A percentile compares a stretch with the other conserved stretches of the same genome.
Evolutionary conservation across 2,888 invertebrate species (phyloP).

Genomic region (Eupithecia exiguata): DNA sequence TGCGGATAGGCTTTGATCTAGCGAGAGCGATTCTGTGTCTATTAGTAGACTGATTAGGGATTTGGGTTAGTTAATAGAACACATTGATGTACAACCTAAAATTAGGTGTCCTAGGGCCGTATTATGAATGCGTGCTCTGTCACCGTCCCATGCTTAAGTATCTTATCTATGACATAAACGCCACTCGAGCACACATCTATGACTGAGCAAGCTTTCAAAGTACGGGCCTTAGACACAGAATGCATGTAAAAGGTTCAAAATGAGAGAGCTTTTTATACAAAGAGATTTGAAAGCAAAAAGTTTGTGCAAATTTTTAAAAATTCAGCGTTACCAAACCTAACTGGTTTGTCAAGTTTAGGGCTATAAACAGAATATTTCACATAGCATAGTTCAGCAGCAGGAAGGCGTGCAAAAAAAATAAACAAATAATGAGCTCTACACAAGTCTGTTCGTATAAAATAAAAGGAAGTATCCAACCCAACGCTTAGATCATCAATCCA

Average conservation of each 20-base stretch:
- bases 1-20: not conserved
- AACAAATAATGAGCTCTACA: not conserved
- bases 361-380: not conserved
- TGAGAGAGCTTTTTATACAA: not conserved
- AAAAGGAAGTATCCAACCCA: slow-evolving; percentile 34
- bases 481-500: slow-evolving; percentile 76
- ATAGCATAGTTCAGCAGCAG: not conserved
- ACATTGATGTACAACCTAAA: not conserved
- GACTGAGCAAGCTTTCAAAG: too few relatives aligned
- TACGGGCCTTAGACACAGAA: not conserved
- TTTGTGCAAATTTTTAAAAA: too few relatives aligned
- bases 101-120: not conserved
- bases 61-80: not conserved
- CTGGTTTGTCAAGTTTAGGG: too few relatives aligned
- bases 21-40: not conserved
- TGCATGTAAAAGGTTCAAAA: not conserved
- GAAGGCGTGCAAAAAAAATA: not conserved
- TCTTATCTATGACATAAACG: too few relatives aligned
- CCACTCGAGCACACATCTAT: too few relatives aligned
- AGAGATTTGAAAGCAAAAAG: too few relatives aligned
- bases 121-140: too few relatives aligned
- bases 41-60: too few relatives aligned
- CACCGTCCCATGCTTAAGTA: too few relatives aligned
- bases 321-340: too few relatives aligned
- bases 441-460: slow-evolving; percentile 15